These are phyloP conservation scores for Pollachius pollachius DNA, from an alignment of 2,113 vertebrate species.

Conservation along the genomic window DNA sequence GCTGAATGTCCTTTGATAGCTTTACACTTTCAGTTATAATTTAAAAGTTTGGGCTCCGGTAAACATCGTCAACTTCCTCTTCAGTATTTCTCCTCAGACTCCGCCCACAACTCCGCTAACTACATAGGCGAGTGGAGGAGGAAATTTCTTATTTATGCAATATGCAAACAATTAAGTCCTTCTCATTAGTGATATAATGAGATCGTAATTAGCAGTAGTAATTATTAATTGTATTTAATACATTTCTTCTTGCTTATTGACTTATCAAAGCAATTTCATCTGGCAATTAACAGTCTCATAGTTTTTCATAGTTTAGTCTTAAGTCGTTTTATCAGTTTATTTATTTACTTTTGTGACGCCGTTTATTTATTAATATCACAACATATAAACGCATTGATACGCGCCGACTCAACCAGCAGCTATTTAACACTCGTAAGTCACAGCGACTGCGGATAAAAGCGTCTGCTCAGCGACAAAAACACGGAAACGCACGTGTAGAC, in stretches of 20 bases:
- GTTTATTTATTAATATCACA: not conserved
- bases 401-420: no score
- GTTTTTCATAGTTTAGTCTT: constrained; percentile 58
- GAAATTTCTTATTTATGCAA: constrained; percentile 59
- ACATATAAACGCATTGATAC: not conserved
- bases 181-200: constrained; percentile 80
- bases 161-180: constrained; percentile 70
- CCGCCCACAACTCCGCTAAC: constrained; percentile 31
- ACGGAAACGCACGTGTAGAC: no score
- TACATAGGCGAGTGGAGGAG: constrained; percentile 41
- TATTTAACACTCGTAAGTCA: no score
- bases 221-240: constrained; percentile 77
- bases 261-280: constrained; percentile 69
- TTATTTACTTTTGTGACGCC: constrained; percentile 5
- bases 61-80: constrained; percentile 9
- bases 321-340: constrained; percentile 52
- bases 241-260: constrained; percentile 74
- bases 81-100: constrained; percentile 29
- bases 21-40: not conserved
- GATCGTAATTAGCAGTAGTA: constrained; percentile 78
- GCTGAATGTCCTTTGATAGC: no score
- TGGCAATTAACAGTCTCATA: constrained; percentile 66
- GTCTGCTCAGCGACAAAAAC: no score
- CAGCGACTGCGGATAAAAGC: no score
- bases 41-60: not conserved